Conservation (phyloP, 2,888 invertebrate species). For the Eupithecia inturbata region DNA sequence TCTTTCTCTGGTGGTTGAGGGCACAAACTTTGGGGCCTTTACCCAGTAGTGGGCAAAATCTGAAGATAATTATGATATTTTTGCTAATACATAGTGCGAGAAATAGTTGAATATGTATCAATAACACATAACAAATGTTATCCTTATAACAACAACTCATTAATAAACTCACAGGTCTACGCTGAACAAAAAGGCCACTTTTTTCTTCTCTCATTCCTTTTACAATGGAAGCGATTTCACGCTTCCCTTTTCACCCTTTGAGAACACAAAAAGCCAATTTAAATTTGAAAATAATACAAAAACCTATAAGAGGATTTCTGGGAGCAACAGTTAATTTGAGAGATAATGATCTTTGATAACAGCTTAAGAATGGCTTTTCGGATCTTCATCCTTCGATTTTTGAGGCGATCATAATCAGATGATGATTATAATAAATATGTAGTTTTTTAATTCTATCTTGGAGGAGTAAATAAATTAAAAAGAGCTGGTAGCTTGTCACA, state of each 20-base stretch:
- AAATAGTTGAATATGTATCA: background rate
- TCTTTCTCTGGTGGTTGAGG: background rate
- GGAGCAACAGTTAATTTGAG: slow-evolving; percentile 50
- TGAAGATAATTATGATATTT: background rate
- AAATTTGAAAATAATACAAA: slow-evolving; percentile 47
- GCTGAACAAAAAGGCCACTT: slow-evolving; percentile 11
- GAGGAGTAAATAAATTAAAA: background rate
- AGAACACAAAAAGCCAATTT: slow-evolving; percentile 56
- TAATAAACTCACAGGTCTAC: slow-evolving; percentile 24
- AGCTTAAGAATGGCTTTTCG: slow-evolving; percentile 38
- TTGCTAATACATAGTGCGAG: background rate
- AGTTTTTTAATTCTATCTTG: no score
- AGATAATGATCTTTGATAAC: slow-evolving; percentile 51
- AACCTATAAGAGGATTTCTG: slow-evolving; percentile 47
- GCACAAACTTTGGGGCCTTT: background rate
- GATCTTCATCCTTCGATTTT: slow-evolving; percentile 16
- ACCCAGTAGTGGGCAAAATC: no score
- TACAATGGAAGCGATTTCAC: slow-evolving; percentile 54
- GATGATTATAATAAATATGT: background rate
- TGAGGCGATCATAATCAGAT: slow-evolving; percentile 6
- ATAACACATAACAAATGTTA: background rate
- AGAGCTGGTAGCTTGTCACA: background rate
- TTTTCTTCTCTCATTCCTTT: slow-evolving; percentile 18
- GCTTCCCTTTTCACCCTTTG: slow-evolving; percentile 64
- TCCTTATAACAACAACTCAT: slow-evolving; percentile 13